Conservation (phyloP, 2,888 invertebrate species). For the Caenorhabditis macrosperma region DNA sequence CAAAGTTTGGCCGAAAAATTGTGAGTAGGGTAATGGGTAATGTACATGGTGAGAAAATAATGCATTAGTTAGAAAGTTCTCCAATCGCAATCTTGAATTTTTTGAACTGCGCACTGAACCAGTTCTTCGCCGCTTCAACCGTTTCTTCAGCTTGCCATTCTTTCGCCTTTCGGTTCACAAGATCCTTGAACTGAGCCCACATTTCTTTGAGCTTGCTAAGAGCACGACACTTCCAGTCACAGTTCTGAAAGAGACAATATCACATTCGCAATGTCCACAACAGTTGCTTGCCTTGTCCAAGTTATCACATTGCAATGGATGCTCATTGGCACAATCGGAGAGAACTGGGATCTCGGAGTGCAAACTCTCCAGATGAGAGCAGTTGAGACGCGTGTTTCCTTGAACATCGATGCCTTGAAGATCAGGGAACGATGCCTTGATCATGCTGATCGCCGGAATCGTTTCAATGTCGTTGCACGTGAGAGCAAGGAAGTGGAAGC, state of each 20-base stretch:
- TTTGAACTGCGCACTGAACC: constrained; percentile 59
- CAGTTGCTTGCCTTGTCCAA: constrained; percentile 32
- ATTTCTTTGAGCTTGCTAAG: constrained; percentile 60
- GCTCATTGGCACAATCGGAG: constrained; percentile 48
- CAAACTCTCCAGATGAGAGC: constrained; percentile 47
- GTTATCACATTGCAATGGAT: constrained; percentile 53
- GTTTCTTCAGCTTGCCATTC: constrained; percentile 59
- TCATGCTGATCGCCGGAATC: constrained; percentile 58
- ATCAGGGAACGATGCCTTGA: constrained; percentile 68
- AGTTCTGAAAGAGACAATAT: constrained; percentile 45
- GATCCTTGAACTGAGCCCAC: constrained; percentile 66
- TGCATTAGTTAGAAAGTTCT: constrained; percentile 46
- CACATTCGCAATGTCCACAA: background rate
- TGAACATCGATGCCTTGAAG: constrained; percentile 69
- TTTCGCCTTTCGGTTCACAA: constrained; percentile 54
- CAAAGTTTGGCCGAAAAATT: constrained; percentile 16
- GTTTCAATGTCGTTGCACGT: constrained; percentile 65
- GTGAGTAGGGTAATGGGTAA: background rate
- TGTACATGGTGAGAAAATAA: too few relatives aligned
- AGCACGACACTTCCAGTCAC: constrained; percentile 68
- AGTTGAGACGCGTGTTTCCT: constrained; percentile 63
- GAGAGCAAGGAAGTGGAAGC: constrained; percentile 64
- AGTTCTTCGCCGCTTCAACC: constrained; percentile 39
- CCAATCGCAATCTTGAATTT: constrained; percentile 54
- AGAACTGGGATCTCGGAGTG: constrained; percentile 54